Percentiles rank a stretch among this genome's conserved stretches.
Evolutionary conservation across 2,888 invertebrate genomes (phyloP).

Genomic region (Dolomedes plantarius): DNA sequence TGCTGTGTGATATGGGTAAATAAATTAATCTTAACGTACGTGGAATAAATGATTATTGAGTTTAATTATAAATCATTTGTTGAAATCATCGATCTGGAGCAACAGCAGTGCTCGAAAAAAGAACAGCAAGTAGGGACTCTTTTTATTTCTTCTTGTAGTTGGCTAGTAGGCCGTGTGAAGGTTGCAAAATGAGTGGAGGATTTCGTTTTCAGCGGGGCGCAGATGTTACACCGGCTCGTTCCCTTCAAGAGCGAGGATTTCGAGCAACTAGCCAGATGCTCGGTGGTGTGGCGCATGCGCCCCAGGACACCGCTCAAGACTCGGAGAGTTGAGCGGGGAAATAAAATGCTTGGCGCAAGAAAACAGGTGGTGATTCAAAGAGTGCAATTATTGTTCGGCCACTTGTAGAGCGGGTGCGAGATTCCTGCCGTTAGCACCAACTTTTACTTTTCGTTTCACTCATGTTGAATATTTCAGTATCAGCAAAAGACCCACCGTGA

Average conservation of each 20-base stretch:
- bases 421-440: neutral
- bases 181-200: constrained; percentile 49
- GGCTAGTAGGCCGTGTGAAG: constrained; percentile 32
- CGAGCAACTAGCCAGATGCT: constrained; percentile 62
- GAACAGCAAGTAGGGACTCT: neutral
- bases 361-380: constrained; percentile 59
- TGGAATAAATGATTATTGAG: too few species aligned
- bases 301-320: neutral
- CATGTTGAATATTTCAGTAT: too few species aligned
- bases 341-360: neutral
- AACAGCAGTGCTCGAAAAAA: neutral
- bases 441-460: too few species aligned
- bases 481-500: too few species aligned
- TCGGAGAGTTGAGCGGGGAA: constrained; percentile 3
- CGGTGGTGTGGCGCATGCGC: constrained; percentile 49
- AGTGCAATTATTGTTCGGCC: constrained; percentile 23
- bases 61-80: neutral
- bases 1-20: too few species aligned
- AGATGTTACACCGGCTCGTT: constrained; percentile 54
- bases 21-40: too few species aligned
- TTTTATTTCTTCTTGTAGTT: constrained; percentile 12
- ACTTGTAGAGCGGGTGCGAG: constrained; percentile 48
- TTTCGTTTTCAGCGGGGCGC: constrained; percentile 58
- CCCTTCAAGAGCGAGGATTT: constrained; percentile 59
- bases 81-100: neutral